These are phyloP conservation scores for Spermophilus dauricus DNA, from an alignment of 2,113 vertebrate genomes.

Conservation along the genomic window DNA sequence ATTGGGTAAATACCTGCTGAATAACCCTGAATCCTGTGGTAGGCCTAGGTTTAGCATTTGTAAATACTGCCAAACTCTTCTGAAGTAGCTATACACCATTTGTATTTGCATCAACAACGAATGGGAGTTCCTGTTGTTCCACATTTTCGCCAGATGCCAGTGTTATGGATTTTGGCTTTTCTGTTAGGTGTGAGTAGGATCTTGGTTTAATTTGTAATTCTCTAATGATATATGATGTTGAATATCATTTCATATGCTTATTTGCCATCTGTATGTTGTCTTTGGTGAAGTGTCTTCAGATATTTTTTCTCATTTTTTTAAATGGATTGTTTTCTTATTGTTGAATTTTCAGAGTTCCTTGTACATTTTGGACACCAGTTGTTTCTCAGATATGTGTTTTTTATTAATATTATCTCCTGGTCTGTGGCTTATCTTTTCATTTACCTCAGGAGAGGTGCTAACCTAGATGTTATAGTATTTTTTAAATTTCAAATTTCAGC, in stretches of 20 bases:
- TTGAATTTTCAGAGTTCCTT: background rate
- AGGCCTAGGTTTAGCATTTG: background rate
- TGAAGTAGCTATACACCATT: background rate
- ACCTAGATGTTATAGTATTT: too few species aligned
- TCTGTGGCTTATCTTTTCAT: background rate
- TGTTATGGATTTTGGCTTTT: background rate
- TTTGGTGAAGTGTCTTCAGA: background rate
- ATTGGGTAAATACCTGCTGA: background rate
- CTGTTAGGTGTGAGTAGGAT: background rate
- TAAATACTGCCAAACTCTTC: background rate
- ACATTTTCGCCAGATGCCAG: background rate
- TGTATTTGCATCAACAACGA: background rate
- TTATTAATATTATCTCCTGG: background rate
- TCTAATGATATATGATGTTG: background rate
- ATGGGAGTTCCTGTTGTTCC: background rate
- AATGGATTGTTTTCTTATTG: background rate
- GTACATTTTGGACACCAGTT: background rate
- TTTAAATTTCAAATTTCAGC: too few species aligned
- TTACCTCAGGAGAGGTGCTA: too few species aligned
- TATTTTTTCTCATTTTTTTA: background rate
- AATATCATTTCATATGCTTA: background rate
- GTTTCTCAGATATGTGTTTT: background rate
- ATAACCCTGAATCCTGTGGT: background rate
- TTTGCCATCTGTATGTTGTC: background rate
- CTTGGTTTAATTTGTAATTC: background rate